Evolutionary conservation across 2,113 vertebrate genomes (phyloP), one percentile per base, ranked within the genome.

Genomic region (Hippocampus barbouri): DNA sequence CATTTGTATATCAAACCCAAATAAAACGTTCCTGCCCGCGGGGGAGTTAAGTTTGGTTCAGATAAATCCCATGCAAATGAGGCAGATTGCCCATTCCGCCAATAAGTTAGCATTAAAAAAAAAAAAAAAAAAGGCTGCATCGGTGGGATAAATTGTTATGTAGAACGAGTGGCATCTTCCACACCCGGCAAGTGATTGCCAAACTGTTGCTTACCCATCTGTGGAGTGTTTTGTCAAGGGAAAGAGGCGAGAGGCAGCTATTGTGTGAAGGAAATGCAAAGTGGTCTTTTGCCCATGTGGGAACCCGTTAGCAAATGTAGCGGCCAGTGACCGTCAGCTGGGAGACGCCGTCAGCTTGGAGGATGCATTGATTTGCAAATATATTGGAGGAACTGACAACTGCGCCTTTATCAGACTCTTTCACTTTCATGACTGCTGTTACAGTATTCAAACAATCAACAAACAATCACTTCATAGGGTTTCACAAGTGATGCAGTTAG

Each of bases 41-140:
- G 68, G 89, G 89, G 86, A 90, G 79, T 84, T 59, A 74, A 73
- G 74, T 85, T 81, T 41, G 83, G 86, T 81, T 70, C 63, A 85
- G 83, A 87, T 90, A 88, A 91, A 88, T 81, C 82, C 76, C 85
- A 87, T 88, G 87, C 85, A 90, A 91, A 92, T 87, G 81, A 64
- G 86, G 81, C 89, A 90, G 88, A 89, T 38, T 91, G 89, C 84
- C 85, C 80, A 87, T 56, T 56, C 85, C 74, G 80, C 77, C 83
- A 86, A 86, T 90, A 91, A 91, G 88, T 89, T 84, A 82, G 80
- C 77, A 82, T 79, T 85, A 88, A 4, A 49, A 51, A 51, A 51
- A 51, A 49, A 87, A 87, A 83, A 87, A 79, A 88, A 83, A 86
- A 77, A 74, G 78, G 76, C 75, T 79, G 71, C 77, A 77, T 87